These are phyloP conservation scores for Mustela nigripes DNA, from an alignment of 2,113 vertebrate species.

Conservation along the genomic window DNA sequence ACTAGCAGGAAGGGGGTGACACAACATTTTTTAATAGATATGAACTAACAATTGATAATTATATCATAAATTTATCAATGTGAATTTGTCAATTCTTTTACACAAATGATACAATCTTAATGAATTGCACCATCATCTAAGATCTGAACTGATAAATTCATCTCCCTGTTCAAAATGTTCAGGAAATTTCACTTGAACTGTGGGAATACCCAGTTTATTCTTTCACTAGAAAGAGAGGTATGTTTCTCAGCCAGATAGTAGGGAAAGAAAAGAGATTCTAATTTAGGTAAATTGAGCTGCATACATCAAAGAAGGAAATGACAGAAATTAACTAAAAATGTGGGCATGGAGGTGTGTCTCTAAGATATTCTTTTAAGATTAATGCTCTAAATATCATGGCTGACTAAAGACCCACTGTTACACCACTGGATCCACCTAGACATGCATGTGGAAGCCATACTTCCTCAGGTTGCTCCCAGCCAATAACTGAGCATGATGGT, in stretches of 20 bases:
- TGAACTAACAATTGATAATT: not conserved
- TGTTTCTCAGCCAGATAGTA: not conserved
- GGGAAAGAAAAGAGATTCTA: not conserved
- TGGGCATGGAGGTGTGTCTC: not conserved
- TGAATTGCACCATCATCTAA: not conserved
- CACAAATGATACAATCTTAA: not conserved
- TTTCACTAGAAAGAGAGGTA: not conserved
- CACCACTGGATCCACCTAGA: not conserved
- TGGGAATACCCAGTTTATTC: not conserved
- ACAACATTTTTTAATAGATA: not conserved
- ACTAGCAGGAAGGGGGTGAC: not conserved
- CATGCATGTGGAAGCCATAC: not conserved
- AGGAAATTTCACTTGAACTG: not conserved
- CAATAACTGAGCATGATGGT: not conserved
- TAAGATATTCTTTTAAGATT: not conserved
- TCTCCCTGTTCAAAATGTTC: not conserved
- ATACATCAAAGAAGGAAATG: not conserved
- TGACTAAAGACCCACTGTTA: not conserved
- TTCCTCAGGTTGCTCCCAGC: not conserved
- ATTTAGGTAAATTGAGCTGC: not conserved
- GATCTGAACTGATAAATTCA: not conserved
- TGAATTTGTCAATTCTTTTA: not conserved
- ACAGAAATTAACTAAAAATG: not conserved
- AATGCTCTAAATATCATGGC: not conserved
- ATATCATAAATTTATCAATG: not conserved